Conservation (phyloP, 2,113 vertebrate genomes). For the Coregonus clupeaformis region DNA sequence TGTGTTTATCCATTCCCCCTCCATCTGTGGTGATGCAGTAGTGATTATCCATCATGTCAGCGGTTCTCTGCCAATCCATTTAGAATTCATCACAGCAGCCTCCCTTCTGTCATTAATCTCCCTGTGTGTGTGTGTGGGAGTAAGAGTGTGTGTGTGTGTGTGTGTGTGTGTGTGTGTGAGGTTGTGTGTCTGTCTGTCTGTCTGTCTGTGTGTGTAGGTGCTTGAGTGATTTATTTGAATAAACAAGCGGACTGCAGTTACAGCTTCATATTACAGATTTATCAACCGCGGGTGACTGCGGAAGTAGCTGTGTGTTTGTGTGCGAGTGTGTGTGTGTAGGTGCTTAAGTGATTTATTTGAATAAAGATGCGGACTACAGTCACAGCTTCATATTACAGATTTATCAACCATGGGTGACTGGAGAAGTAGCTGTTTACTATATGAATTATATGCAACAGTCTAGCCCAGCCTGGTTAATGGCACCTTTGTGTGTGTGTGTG, state of each 20-base stretch:
- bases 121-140: background rate
- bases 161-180: background rate
- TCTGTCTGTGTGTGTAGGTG: too few relatives aligned
- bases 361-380: background rate
- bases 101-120: slow-evolving; percentile 20
- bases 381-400: slow-evolving; percentile 13
- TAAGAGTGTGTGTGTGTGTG: background rate
- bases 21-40: slow-evolving; percentile 4
- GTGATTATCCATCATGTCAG: slow-evolving; percentile 29
- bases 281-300: background rate
- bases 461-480: background rate
- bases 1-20: slow-evolving; percentile 18
- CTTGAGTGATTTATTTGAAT: slow-evolving; percentile 12
- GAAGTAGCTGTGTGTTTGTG: too few relatives aligned
- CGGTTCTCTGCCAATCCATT: slow-evolving; percentile 10
- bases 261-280: slow-evolving; percentile 12
- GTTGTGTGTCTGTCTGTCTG: background rate
- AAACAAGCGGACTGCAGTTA: background rate
- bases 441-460: background rate
- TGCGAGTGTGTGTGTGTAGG: too few relatives aligned
- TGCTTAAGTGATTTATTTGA: slow-evolving; percentile 7
- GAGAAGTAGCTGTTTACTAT: background rate
- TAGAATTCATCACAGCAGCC: slow-evolving; percentile 17
- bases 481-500: background rate
- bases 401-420: background rate